phyloP scores from a whole-genome alignment of 2,888 invertebrate genomes.

The Listrodromus nycthemerus region DNA sequence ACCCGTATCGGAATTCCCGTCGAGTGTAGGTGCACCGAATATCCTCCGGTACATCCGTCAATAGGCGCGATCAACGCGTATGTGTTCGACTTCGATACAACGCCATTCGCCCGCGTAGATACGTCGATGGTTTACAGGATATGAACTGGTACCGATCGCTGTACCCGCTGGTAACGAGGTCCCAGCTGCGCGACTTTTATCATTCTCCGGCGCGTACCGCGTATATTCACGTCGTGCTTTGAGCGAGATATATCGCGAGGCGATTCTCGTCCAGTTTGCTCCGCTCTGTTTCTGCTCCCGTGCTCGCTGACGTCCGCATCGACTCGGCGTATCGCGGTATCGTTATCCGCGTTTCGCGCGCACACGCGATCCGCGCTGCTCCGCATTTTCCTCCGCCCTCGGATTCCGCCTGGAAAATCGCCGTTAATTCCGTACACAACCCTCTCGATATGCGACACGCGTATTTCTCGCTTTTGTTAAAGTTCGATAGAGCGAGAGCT shows the following conservation, averaged over 20 bases:
- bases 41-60: conserved; percentile 46
- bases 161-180: conserved; percentile 49
- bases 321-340: conserved; percentile 4
- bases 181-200: conserved; percentile 55
- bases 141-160: conserved; percentile 16
- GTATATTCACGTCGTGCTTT: conserved; percentile 17
- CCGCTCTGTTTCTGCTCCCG: conserved; percentile 27
- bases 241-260: conserved; percentile 38
- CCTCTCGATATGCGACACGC: not conserved
- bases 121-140: conserved; percentile 6
- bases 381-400: conserved; percentile 21
- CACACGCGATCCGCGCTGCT: conserved; percentile 7
- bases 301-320: not conserved
- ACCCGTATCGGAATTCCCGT: conserved; percentile 48
- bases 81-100: not conserved
- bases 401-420: conserved; percentile 16
- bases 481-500: not conserved
- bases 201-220: conserved; percentile 26
- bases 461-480: conserved; percentile 13
- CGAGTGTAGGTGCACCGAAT: conserved; percentile 40
- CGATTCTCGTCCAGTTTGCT: conserved; percentile 55
- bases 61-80: conserved; percentile 31
- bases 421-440: conserved; percentile 28
- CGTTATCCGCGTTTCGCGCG: not conserved
- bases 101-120: not conserved